Evolutionary conservation across 2,113 vertebrate species (phyloP).

Genomic region (Callipepla californica): DNA sequence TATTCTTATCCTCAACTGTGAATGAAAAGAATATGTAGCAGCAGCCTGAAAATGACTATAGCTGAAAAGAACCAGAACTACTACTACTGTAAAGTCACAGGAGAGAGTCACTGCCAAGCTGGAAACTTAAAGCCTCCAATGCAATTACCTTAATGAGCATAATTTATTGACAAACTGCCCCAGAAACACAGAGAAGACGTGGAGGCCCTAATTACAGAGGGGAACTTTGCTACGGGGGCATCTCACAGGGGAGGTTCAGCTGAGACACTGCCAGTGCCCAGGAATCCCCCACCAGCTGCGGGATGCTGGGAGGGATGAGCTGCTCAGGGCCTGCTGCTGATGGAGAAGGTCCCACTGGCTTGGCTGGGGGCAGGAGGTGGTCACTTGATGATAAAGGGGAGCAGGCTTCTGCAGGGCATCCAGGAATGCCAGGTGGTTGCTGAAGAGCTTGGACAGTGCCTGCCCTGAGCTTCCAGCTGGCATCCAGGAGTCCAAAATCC

Average conservation of each 20-base stretch:
- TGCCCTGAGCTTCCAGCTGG: neutral
- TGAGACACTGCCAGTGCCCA: neutral
- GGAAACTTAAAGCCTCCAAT: constrained; percentile 48
- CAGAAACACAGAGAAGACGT: constrained; percentile 37
- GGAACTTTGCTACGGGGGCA: neutral
- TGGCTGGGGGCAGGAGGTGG: neutral
- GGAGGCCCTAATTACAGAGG: constrained; percentile 24
- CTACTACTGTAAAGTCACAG: constrained; percentile 48
- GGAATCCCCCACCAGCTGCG: neutral
- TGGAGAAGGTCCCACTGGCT: neutral
- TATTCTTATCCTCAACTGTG: constrained; percentile 64
- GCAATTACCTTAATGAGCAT: constrained; percentile 54
- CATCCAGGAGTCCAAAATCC: fast-evolving
- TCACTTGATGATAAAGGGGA: neutral
- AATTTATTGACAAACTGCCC: constrained; percentile 70
- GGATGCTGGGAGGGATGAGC: neutral
- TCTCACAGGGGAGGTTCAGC: neutral
- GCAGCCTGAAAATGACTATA: constrained; percentile 66
- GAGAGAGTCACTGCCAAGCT: constrained; percentile 57
- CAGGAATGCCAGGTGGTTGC: fast-evolving
- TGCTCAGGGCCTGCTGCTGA: fast-evolving
- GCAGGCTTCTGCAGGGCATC: fast-evolving
- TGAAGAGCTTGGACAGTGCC: neutral
- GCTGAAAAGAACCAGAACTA: constrained; percentile 60
- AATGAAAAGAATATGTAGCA: constrained; percentile 64